These are phyloP conservation scores for Prinia subflava DNA, from an alignment of 2,113 vertebrate species.

Conservation along the genomic window DNA sequence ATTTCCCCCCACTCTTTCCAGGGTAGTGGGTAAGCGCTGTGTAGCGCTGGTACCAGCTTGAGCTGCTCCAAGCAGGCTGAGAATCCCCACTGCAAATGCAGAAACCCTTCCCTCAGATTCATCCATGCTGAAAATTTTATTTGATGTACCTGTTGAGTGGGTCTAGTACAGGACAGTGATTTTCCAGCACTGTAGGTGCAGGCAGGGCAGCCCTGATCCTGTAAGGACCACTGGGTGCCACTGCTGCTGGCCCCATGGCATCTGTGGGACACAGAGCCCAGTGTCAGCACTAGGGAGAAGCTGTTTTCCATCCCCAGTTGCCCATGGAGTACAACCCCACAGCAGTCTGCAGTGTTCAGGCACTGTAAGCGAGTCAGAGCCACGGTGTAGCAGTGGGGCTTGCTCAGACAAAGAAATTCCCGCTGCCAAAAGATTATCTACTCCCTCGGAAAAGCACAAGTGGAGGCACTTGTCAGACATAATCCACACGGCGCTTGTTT, in stretches of 20 bases:
- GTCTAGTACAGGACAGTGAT: background rate
- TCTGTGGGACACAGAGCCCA: background rate
- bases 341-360: background rate
- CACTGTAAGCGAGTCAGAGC: background rate
- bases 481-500: constrained; percentile 29
- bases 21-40: background rate
- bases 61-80: background rate
- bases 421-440: background rate
- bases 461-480: constrained; percentile 13
- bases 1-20: background rate
- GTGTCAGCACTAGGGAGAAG: background rate
- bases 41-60: background rate
- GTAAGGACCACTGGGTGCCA: rapidly evolving
- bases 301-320: background rate
- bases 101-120: background rate
- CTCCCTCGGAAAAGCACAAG: background rate
- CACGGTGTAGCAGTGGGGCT: background rate
- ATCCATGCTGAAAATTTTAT: background rate
- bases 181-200: background rate
- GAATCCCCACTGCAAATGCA: background rate
- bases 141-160: background rate
- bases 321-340: background rate
- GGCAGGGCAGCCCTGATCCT: background rate
- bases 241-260: background rate
- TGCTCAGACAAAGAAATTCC: background rate